phyloP scores from a whole-genome alignment of 2,113 vertebrate species.

The Salvator merianae region DNA sequence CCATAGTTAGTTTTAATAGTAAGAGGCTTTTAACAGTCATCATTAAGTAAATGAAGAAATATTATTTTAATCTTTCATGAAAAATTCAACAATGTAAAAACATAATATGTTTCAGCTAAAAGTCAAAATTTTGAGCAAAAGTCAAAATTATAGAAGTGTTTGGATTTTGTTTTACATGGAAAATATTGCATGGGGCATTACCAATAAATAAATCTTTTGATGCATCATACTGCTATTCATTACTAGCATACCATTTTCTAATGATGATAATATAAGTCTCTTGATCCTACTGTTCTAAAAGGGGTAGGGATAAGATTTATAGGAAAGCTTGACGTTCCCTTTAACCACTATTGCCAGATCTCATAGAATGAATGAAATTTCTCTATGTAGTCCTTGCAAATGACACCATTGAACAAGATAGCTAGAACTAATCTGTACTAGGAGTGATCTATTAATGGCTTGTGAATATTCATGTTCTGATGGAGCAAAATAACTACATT shows the following conservation, averaged over 20 bases:
- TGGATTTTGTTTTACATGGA: neutral
- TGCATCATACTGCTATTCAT: neutral
- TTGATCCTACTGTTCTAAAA: neutral
- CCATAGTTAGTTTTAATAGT: conserved; percentile 13
- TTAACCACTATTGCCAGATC: neutral
- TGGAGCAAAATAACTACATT: neutral
- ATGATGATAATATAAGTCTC: neutral
- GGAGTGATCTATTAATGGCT: too few species aligned
- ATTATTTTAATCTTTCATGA: neutral
- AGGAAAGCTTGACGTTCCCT: neutral
- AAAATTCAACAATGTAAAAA: neutral
- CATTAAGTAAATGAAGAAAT: neutral
- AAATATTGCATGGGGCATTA: neutral
- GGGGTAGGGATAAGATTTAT: neutral
- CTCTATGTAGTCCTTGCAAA: too few species aligned
- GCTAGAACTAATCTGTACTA: neutral
- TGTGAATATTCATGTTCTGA: too few species aligned
- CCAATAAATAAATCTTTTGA: neutral
- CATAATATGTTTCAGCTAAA: neutral
- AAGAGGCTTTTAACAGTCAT: neutral
- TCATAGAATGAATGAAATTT: neutral
- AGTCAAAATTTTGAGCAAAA: too few species aligned
- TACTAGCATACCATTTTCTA: neutral
- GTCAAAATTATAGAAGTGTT: neutral
- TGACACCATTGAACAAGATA: neutral